Evolutionary conservation across 2,113 vertebrate species (phyloP), one percentile per base, ranked within the genome.

Genomic region (Grammomys dolichurus): DNA sequence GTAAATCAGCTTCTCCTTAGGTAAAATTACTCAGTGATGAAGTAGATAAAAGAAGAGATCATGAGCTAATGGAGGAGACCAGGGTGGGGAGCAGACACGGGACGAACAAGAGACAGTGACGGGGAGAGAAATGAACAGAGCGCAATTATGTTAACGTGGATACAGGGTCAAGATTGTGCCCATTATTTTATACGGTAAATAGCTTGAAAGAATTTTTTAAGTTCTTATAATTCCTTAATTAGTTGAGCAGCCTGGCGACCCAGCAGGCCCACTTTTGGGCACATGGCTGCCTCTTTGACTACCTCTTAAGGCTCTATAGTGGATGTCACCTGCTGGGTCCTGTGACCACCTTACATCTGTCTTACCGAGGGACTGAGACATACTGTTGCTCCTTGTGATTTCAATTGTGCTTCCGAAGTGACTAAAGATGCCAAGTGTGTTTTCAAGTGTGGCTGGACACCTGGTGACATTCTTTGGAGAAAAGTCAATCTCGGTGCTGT

Each of bases 1-100:
- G n/a, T 40, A 96, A 14, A 70, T 92, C 7, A 87, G 11, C 93
- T 91, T 40, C 36, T 87, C 31, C 69, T 80, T 58, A 60, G 26
- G 6, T 33, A 87, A 96, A 84, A 78, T 87, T 91, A 26, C 63
- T 63, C 65, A 87, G 3, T 58, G 60, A 84, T 58, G 91, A 92
- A 80, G 56, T 36, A 19, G 4, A 56, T 93, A 86, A 77, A 81
- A 77, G 13, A 93, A 82, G n/a, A 96, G 31, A 46, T 7, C 19
- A 72, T 73, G 86, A 13, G 46, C 28, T 54, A 11, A n/a, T 2
- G 20, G 46, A 28, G 7, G 9, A 8, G 40, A 48, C 16, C 28
- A 12, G 11, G 46, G 31, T 22, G 14, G 19, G 46, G 33, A 14
- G 6, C 54, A 1, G 51, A 24, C 67, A 54, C n/a, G 31, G 65